phyloP scores from a whole-genome alignment of 1,140 invertebrate species.

The Drosophila carrolli region DNA sequence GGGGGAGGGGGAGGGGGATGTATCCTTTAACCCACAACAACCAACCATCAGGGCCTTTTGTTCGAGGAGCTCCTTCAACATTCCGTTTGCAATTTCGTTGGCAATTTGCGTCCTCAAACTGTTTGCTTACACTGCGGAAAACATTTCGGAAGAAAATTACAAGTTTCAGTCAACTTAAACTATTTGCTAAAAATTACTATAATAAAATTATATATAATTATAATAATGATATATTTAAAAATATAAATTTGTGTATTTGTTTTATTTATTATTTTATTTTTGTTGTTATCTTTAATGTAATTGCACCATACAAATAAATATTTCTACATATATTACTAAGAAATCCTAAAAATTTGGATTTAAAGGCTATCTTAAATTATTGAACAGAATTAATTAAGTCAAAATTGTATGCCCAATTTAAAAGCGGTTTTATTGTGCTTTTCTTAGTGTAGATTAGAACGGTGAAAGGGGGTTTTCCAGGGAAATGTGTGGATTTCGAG shows the following conservation, averaged over 20 bases:
- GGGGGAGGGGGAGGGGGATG: background rate
- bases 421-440: background rate
- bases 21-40: background rate
- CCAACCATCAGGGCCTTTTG: background rate
- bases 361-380: no score
- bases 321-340: no score
- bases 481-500: slow-evolving; percentile 19
- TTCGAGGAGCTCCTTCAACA: slow-evolving; percentile 1
- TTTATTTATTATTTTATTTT: no score
- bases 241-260: no score
- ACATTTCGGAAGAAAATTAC: background rate
- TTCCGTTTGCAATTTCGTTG: slow-evolving; percentile 12
- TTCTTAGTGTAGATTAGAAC: slow-evolving; percentile 20
- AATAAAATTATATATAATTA: no score
- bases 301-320: no score
- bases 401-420: no score
- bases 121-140: slow-evolving; percentile 6
- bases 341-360: background rate
- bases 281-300: no score
- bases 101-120: slow-evolving; percentile 17
- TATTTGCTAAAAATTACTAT: no score
- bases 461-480: background rate
- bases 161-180: no score
- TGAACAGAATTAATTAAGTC: no score
- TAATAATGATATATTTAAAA: no score